A percentile compares a stretch with the other conserved stretches of the same genome.
phyloP scores from a whole-genome alignment of 2,888 invertebrate species.

The Orgyia antiqua region DNA sequence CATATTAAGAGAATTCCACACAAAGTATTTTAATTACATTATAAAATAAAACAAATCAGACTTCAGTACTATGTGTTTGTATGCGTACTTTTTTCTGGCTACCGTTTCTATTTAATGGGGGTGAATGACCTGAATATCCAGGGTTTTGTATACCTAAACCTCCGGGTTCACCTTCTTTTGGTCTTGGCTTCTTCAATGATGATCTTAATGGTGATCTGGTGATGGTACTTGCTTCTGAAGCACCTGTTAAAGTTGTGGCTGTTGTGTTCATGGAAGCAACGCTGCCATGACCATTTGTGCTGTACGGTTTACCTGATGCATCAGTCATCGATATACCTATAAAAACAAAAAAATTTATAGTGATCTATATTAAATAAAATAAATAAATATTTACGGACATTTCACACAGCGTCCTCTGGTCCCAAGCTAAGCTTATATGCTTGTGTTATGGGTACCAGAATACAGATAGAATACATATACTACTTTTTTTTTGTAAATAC shows the following conservation, averaged over 20 bases:
- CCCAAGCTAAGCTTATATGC: too few relatives aligned
- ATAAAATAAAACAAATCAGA: slow-evolving; percentile 70
- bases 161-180: slow-evolving; percentile 64
- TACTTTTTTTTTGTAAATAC: too few relatives aligned
- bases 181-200: slow-evolving; percentile 89
- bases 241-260: slow-evolving; percentile 80
- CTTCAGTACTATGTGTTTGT: slow-evolving; percentile 94
- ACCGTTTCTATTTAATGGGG: slow-evolving; percentile 89
- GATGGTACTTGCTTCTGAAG: slow-evolving; percentile 25
- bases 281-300: slow-evolving; percentile 81
- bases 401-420: too few relatives aligned
- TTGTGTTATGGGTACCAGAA: too few relatives aligned
- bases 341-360: too few relatives aligned
- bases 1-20: too few relatives aligned
- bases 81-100: slow-evolving; percentile 95
- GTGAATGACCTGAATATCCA: slow-evolving; percentile 88
- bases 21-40: too few relatives aligned
- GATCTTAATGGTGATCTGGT: slow-evolving; percentile 78
- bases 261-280: slow-evolving; percentile 86
- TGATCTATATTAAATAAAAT: too few relatives aligned
- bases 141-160: slow-evolving; percentile 92
- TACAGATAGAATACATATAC: too few relatives aligned
- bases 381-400: too few relatives aligned
- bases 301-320: slow-evolving; percentile 90
- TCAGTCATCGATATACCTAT: slow-evolving; percentile 90